phyloP scores from a whole-genome alignment of 2,888 invertebrate genomes.

The Elmis aenea region DNA sequence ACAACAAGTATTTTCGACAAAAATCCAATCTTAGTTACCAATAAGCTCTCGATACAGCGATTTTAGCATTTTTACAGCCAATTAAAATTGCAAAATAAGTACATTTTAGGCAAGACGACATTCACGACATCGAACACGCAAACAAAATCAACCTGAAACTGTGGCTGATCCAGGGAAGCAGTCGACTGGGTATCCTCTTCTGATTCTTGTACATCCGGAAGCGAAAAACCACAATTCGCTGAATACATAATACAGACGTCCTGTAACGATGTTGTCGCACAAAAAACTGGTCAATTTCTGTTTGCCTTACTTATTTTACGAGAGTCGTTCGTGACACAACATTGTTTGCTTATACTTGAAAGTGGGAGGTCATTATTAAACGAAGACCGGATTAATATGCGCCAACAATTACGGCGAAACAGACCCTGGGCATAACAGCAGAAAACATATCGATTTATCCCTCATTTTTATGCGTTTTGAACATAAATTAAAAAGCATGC shows the following conservation, averaged over 20 bases:
- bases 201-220: constrained; percentile 20
- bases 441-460: no score
- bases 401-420: no score
- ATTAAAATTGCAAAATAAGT: constrained; percentile 1
- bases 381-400: constrained; percentile 12
- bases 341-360: constrained; percentile 16
- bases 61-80: no score
- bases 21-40: no score
- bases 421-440: no score
- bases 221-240: constrained; percentile 11
- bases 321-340: constrained; percentile 26
- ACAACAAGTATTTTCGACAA: no score
- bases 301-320: constrained; percentile 22
- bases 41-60: no score
- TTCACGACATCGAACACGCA: constrained; percentile 2
- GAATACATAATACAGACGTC: constrained; percentile 8
- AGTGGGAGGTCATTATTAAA: constrained; percentile 11
- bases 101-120: background rate
- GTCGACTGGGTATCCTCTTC: constrained; percentile 21
- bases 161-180: constrained; percentile 15
- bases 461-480: no score
- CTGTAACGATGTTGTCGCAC: constrained; percentile 1
- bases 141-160: constrained; percentile 21
- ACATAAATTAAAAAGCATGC: no score
- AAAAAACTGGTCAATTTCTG: constrained; percentile 13